Evolutionary conservation across 2,113 vertebrate genomes (phyloP).

Genomic region (Cochlearius cochlearius): DNA sequence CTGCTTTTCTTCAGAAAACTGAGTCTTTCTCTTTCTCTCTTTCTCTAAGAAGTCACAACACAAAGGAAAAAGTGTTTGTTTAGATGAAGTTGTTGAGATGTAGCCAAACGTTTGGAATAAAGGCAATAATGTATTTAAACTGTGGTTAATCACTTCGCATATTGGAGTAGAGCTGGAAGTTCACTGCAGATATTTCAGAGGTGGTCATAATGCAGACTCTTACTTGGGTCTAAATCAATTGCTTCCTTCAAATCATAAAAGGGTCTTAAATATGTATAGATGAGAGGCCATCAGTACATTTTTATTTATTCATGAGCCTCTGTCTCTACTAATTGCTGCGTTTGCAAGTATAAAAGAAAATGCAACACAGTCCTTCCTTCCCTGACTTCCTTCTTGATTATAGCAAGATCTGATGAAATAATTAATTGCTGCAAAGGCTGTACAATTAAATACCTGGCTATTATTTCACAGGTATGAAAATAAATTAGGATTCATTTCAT

Average conservation of each 20-base stretch:
- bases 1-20: not conserved
- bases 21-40: not conserved
- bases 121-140: not conserved
- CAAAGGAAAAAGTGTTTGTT: not conserved
- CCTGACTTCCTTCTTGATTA: not conserved
- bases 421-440: not conserved
- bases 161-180: not conserved
- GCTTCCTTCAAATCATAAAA: not conserved
- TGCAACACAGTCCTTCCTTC: not conserved
- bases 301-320: conserved; percentile 11
- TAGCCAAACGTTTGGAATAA: not conserved
- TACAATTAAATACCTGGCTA: not conserved
- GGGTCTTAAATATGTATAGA: not conserved
- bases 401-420: not conserved
- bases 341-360: not conserved
- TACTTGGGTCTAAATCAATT: not conserved
- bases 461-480: not conserved
- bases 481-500: not conserved
- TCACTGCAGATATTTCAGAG: not conserved
- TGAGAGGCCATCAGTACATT: not conserved
- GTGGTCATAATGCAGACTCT: not conserved
- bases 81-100: not conserved
- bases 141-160: not conserved
- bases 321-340: not conserved
- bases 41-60: not conserved